Percentiles rank a stretch among this genome's conserved stretches.
Conservation (phyloP, 1,140 invertebrate species). For the Drosophila pruinosa region DNA sequence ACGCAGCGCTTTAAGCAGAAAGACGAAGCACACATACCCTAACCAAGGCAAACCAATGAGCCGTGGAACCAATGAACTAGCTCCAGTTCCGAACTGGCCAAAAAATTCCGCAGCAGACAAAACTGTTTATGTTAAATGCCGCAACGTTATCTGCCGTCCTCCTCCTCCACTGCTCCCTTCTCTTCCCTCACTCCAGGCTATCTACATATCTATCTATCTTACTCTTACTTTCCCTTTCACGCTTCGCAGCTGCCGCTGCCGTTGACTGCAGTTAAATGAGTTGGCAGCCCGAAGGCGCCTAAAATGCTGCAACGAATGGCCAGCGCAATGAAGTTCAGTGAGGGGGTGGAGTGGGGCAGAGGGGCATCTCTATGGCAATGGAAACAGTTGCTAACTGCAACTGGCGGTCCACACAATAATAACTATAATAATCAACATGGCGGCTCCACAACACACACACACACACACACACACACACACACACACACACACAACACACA, state of each 20-base stretch:
- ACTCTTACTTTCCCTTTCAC: background rate
- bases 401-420: slow-evolving; percentile 58
- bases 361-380: slow-evolving; percentile 5
- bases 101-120: slow-evolving; percentile 24
- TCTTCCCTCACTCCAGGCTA: background rate
- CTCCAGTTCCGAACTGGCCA: background rate
- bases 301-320: slow-evolving; percentile 42
- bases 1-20: slow-evolving; percentile 17
- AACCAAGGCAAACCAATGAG: background rate
- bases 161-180: background rate
- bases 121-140: slow-evolving; percentile 65
- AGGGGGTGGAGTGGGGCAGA: background rate
- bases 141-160: slow-evolving; percentile 54
- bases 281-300: slow-evolving; percentile 32
- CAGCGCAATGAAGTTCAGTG: background rate
- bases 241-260: background rate
- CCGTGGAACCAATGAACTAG: background rate
- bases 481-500: slow-evolving; percentile 3
- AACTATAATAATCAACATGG: slow-evolving; percentile 75
- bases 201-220: background rate
- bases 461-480: slow-evolving; percentile 8
- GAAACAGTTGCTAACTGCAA: slow-evolving; percentile 48
- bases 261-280: slow-evolving; percentile 20
- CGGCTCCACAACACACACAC: slow-evolving; percentile 32
- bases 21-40: background rate